Evolutionary conservation across 2,888 invertebrate genomes (phyloP).

Genomic region (Chorisops tibialis): DNA sequence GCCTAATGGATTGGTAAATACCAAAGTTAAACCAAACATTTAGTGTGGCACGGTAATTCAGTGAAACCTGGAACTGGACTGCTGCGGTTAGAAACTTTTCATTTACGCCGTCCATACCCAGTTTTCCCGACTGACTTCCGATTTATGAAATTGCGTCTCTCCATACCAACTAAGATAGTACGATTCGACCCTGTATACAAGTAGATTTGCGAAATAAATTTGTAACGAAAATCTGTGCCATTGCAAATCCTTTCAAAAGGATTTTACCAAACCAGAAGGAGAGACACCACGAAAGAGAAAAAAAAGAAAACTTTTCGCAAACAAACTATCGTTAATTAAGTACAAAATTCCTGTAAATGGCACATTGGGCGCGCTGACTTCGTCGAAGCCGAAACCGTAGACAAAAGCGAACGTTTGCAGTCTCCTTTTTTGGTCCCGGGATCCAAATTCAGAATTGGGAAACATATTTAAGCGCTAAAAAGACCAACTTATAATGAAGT

Average conservation of each 20-base stretch:
- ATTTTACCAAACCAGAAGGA: too few relatives aligned
- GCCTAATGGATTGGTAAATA: constrained; percentile 23
- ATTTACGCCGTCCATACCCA: constrained; percentile 10
- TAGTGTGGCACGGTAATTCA: neutral
- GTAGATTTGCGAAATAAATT: too few relatives aligned
- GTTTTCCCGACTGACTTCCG: constrained; percentile 15
- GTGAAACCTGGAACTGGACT: neutral
- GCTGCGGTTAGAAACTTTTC: constrained; percentile 20
- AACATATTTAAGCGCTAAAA: constrained; percentile 19
- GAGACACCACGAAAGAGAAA: constrained; percentile 9
- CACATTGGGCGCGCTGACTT: constrained; percentile 21
- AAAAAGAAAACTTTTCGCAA: constrained; percentile 19
- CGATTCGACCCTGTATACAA: too few relatives aligned
- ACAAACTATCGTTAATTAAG: constrained; percentile 28
- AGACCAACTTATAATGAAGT: constrained; percentile 23
- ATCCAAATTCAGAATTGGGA: constrained; percentile 14
- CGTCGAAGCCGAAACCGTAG: constrained; percentile 3
- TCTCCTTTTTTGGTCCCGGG: neutral
- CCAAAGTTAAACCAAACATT: constrained; percentile 6
- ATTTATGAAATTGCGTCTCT: constrained; percentile 13
- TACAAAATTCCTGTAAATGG: constrained; percentile 25
- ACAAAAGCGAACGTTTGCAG: constrained; percentile 6
- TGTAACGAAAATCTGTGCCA: too few relatives aligned
- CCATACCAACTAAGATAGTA: too few relatives aligned
- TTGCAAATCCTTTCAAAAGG: too few relatives aligned